Evolutionary conservation across 30 jellyfish, hydroid and myxozoan species (phyloP).

Genomic region (Turritopsis dohrnii): DNA sequence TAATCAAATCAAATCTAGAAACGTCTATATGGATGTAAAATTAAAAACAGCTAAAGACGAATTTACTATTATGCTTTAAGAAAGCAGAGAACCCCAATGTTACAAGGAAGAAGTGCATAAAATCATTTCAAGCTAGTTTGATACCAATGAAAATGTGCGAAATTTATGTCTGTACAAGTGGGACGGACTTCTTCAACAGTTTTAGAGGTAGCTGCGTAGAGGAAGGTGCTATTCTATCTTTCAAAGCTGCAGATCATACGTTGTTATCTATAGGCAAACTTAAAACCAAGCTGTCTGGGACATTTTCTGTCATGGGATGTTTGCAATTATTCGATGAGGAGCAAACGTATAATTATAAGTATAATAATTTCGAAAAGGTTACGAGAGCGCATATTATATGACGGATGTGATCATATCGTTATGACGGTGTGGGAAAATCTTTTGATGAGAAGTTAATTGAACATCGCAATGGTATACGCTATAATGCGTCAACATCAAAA

Average conservation of each 20-base stretch:
- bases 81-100: conserved; percentile 23
- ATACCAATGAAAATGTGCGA: conserved; percentile 15
- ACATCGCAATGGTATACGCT: conserved; percentile 19
- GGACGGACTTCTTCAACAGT: too few relatives aligned
- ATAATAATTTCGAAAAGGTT: too few relatives aligned
- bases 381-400: too few relatives aligned
- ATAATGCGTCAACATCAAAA: neutral
- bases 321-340: conserved; percentile 13
- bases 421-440: conserved; percentile 38
- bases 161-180: conserved; percentile 2
- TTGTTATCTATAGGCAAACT: too few relatives aligned
- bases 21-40: conserved; percentile 17
- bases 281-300: too few relatives aligned
- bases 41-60: too few relatives aligned
- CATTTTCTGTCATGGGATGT: conserved; percentile 18
- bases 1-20: conserved; percentile 23
- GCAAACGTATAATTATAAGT: neutral
- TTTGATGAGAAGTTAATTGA: neutral
- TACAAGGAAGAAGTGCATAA: neutral
- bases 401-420: conserved; percentile 10
- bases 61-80: conserved; percentile 7
- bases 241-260: too few relatives aligned
- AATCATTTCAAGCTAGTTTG: neutral
- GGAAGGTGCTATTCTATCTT: too few relatives aligned
- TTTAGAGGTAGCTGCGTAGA: too few relatives aligned